A percentile compares a stretch with the other conserved stretches of the same genome.
Evolutionary conservation across 2,113 vertebrate genomes (phyloP).

Genomic region (Heterotis niloticus): DNA sequence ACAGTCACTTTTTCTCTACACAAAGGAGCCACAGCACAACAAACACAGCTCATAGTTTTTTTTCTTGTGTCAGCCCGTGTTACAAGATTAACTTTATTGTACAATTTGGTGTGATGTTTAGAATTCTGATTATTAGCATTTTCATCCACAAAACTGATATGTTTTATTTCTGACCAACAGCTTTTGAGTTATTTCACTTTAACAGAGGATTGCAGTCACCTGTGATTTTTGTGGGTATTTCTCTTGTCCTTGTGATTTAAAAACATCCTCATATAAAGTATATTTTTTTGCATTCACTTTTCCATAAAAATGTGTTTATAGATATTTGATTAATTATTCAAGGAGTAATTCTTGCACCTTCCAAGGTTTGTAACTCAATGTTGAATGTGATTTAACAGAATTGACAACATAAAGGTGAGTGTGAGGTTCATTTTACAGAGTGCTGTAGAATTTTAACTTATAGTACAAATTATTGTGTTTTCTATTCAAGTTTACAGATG

Average conservation of each 20-base stretch:
- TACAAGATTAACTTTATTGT: slow-evolving; percentile 1
- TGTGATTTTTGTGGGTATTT: not conserved
- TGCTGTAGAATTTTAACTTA: not conserved
- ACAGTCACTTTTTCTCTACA: not conserved
- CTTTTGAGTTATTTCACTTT: slow-evolving; percentile 22
- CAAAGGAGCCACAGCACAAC: not conserved
- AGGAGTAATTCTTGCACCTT: too few species aligned
- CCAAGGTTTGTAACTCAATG: not conserved
- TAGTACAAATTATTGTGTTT: slow-evolving; percentile 36
- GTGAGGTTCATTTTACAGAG: not conserved
- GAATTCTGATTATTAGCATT: too few species aligned
- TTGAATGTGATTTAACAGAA: not conserved
- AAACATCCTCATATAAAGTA: not conserved
- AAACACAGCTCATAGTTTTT: too few species aligned
- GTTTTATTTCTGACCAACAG: slow-evolving; percentile 29
- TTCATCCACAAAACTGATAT: slow-evolving; percentile 13
- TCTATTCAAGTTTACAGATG: slow-evolving; percentile 43
- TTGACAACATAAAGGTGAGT: not conserved
- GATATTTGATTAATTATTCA: too few species aligned
- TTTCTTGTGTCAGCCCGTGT: not conserved
- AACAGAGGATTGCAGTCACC: slow-evolving; percentile 44
- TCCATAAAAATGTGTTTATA: too few species aligned
- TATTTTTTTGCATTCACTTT: not conserved
- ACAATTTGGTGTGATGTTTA: slow-evolving; percentile 8
- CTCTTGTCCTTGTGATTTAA: not conserved